A percentile compares a stretch with the other conserved stretches of the same genome.
Evolutionary conservation across 2,113 vertebrate species (phyloP).

Genomic region (Diglossa brunneiventris): DNA sequence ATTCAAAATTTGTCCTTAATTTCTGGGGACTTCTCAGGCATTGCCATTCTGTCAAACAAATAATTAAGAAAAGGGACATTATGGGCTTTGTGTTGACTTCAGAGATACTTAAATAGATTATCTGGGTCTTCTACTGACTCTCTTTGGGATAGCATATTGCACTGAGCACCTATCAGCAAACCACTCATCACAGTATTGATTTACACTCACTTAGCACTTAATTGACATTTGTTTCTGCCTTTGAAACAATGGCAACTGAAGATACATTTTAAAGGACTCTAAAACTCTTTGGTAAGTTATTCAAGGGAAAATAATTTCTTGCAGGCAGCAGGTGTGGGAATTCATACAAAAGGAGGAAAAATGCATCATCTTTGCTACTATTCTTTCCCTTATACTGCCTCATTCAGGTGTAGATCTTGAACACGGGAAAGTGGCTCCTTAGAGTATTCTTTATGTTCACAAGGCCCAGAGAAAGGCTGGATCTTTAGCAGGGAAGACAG

Average conservation of each 20-base stretch:
- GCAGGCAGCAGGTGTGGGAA: neutral
- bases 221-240: neutral
- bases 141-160: neutral
- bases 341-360: neutral
- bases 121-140: neutral
- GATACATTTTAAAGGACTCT: neutral
- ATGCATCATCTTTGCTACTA: neutral
- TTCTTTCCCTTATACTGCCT: neutral
- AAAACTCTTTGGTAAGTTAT: neutral
- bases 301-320: neutral
- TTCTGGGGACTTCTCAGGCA: neutral
- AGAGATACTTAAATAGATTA: neutral
- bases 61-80: neutral
- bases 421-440: neutral
- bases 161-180: neutral
- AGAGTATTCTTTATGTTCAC: neutral
- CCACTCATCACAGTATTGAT: conserved; percentile 24
- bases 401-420: neutral
- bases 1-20: neutral
- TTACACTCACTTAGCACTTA: neutral
- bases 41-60: neutral
- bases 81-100: neutral
- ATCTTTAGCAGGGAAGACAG: neutral
- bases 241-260: neutral
- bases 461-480: neutral